phyloP scores from a whole-genome alignment of 2,888 invertebrate genomes.

The Phalera bucephala region DNA sequence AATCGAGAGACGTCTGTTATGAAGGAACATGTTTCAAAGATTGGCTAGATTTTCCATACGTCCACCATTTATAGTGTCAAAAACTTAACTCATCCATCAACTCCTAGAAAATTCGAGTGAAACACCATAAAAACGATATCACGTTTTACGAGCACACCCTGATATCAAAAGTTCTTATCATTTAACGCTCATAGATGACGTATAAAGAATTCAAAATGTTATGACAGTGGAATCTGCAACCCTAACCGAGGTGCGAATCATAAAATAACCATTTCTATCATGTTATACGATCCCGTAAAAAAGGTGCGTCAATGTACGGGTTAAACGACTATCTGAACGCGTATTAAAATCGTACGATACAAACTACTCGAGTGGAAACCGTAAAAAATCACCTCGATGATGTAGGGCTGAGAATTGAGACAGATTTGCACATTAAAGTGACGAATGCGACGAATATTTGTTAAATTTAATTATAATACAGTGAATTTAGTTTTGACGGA shows the following conservation, averaged over 20 bases:
- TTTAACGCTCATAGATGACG: slow-evolving; percentile 51
- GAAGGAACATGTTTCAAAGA: too few species aligned
- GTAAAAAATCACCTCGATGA: slow-evolving; percentile 59
- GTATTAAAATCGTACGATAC: slow-evolving; percentile 78
- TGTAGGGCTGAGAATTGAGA: slow-evolving; percentile 24
- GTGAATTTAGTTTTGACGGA: too few species aligned
- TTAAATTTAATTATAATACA: too few species aligned
- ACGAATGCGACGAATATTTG: too few species aligned
- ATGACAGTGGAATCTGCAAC: slow-evolving; percentile 71
- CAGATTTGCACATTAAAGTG: neutral
- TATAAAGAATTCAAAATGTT: slow-evolving; percentile 77
- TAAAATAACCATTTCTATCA: slow-evolving; percentile 79
- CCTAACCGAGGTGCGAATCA: slow-evolving; percentile 49
- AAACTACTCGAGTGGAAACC: slow-evolving; percentile 77
- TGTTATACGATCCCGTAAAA: slow-evolving; percentile 76
- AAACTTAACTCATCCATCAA: too few species aligned
- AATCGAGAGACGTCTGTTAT: too few species aligned
- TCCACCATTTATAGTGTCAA: too few species aligned
- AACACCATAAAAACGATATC: slow-evolving; percentile 12
- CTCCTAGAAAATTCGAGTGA: slow-evolving; percentile 2
- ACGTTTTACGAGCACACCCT: slow-evolving; percentile 21
- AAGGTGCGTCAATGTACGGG: slow-evolving; percentile 68
- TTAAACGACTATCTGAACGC: slow-evolving; percentile 73
- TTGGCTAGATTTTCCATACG: too few species aligned
- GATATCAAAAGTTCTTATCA: slow-evolving; percentile 61